These are phyloP conservation scores for Drosophila niveifrons DNA, from an alignment of 2,888 invertebrate species.

Conservation along the genomic window DNA sequence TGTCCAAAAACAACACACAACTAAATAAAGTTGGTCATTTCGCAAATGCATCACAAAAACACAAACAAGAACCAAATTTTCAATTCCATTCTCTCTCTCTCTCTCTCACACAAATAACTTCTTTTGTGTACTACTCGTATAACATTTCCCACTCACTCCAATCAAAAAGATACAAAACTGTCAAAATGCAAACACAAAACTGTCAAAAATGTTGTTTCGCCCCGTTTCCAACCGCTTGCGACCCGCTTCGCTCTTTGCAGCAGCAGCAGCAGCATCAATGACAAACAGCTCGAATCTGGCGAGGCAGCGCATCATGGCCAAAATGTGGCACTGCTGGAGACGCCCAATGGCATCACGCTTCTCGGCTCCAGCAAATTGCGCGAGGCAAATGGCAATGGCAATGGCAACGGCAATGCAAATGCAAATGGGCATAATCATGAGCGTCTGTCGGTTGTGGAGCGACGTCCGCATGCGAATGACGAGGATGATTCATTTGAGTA, in stretches of 20 bases:
- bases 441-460: conserved; percentile 69
- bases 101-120: conserved; percentile 37
- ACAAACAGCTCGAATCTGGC: conserved; percentile 67
- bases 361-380: conserved; percentile 71
- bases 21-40: conserved; percentile 58
- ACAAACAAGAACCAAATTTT: conserved; percentile 21
- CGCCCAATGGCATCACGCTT: conserved; percentile 83
- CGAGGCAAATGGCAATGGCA: conserved; percentile 42
- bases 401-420: conserved; percentile 45
- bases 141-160: conserved; percentile 26
- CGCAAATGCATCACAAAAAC: conserved; percentile 72
- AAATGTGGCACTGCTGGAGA: conserved; percentile 83
- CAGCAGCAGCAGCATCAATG: conserved; percentile 36
- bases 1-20: conserved; percentile 39
- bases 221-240: conserved; percentile 7
- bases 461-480: conserved; percentile 58
- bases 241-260: conserved; percentile 26
- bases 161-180: conserved; percentile 32
- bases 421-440: conserved; percentile 57
- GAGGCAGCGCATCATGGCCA: conserved; percentile 77
- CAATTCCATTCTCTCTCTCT: conserved; percentile 31
- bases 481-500: conserved; percentile 84
- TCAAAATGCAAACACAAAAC: conserved; percentile 43
- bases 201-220: conserved; percentile 33
- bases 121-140: conserved; percentile 60